A percentile compares a stretch with the other conserved stretches of the same genome.
Evolutionary conservation across 2,888 invertebrate species (phyloP).

Genomic region (Torymus auratus): DNA sequence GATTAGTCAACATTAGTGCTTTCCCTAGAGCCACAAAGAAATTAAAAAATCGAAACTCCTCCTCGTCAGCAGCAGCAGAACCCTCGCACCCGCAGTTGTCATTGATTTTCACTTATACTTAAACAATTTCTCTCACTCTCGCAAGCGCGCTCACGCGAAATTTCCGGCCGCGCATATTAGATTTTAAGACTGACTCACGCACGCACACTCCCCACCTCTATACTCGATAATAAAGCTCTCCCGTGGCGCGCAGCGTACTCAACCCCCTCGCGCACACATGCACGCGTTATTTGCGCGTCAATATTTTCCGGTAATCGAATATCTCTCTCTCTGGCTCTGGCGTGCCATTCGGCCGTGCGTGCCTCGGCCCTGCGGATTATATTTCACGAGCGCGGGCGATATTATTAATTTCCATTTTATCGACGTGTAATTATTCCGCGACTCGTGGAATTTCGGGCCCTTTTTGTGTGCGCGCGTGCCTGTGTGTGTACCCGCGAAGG

Average conservation of each 20-base stretch:
- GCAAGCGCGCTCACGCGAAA: neutral
- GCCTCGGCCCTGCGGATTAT: conserved; percentile 12
- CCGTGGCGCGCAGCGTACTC: neutral
- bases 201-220: neutral
- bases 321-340: conserved; percentile 3
- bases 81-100: too few species aligned
- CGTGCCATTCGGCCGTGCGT: neutral
- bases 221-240: conserved; percentile 10
- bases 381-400: conserved; percentile 56
- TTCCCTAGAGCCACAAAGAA: too few species aligned
- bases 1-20: too few species aligned
- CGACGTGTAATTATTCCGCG: conserved; percentile 43
- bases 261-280: neutral
- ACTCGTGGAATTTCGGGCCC: conserved; percentile 31
- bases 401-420: conserved; percentile 63
- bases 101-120: too few species aligned
- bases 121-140: too few species aligned
- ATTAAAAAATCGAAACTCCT: too few species aligned
- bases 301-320: conserved; percentile 42
- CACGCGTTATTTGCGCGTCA: conserved; percentile 21
- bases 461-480: neutral
- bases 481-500: neutral
- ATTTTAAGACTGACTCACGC: conserved; percentile 30
- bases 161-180: conserved; percentile 15
- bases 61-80: too few species aligned